A percentile compares a stretch with the other conserved stretches of the same genome.
These are phyloP conservation scores for Melinaea marsaeus DNA, from an alignment of 2,888 invertebrate species.

Conservation along the genomic window DNA sequence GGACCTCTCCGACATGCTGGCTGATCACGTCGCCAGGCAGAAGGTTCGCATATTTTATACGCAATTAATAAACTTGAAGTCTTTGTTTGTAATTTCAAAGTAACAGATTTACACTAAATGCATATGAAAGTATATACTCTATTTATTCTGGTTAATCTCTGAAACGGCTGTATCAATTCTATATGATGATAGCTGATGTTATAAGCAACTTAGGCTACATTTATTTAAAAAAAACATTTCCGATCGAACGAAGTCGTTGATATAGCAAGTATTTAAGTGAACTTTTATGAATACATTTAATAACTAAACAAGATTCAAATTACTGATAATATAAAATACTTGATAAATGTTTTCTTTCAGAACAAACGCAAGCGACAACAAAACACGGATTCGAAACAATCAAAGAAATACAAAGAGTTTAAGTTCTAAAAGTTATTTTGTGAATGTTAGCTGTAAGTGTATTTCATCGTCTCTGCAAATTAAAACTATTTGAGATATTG, in stretches of 20 bases:
- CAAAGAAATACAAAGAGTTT: slow-evolving; percentile 99
- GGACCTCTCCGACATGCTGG: slow-evolving; percentile 98
- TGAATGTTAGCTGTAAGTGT: slow-evolving; percentile 1
- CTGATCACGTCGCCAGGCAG: slow-evolving; percentile 97
- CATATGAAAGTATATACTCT: too few species aligned
- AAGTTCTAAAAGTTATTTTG: slow-evolving; percentile 83
- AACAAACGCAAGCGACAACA: slow-evolving; percentile 95
- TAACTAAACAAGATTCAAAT: slow-evolving; percentile 15
- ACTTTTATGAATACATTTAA: too few species aligned
- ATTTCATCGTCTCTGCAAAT: not conserved
- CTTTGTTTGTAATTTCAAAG: too few species aligned
- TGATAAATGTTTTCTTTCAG: slow-evolving; percentile 73
- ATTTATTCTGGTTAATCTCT: too few species aligned
- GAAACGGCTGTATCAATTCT: too few species aligned
- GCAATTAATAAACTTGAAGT: too few species aligned
- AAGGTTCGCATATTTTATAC: slow-evolving; percentile 78
- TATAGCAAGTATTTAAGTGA: too few species aligned
- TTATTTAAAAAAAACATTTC: too few species aligned
- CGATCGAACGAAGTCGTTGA: too few species aligned
- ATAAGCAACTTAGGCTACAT: too few species aligned
- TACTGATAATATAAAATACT: slow-evolving; percentile 1
- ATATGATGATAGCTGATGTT: too few species aligned
- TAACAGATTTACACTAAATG: too few species aligned
- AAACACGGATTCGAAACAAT: slow-evolving; percentile 91
- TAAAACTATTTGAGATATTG: not conserved